phyloP scores from a whole-genome alignment of 1,140 invertebrate genomes.

The Zeugodacus cucurbitae region DNA sequence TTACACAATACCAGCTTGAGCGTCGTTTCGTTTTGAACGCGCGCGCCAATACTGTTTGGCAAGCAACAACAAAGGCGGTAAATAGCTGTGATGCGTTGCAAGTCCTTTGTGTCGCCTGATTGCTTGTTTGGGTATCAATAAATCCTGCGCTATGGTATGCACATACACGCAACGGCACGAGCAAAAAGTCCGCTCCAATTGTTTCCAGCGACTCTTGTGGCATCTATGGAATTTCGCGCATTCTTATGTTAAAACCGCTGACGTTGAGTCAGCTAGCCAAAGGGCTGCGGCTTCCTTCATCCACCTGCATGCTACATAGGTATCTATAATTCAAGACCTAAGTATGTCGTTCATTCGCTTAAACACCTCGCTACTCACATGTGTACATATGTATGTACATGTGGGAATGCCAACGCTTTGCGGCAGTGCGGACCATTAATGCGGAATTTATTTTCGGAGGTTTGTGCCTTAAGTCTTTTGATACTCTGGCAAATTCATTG shows the following conservation, averaged over 20 bases:
- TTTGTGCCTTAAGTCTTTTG: conserved; percentile 18
- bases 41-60: background rate
- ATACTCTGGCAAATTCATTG: background rate
- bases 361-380: background rate
- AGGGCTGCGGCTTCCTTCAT: background rate
- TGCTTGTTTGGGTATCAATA: background rate
- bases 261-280: background rate
- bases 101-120: conserved; percentile 5
- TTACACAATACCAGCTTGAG: background rate
- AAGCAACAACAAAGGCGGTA: background rate
- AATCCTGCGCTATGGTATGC: conserved; percentile 7
- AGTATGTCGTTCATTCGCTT: background rate
- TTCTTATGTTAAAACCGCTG: conserved; percentile 12
- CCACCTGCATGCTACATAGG: background rate
- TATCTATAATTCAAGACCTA: conserved; percentile 8
- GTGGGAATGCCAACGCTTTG: background rate
- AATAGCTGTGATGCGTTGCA: background rate
- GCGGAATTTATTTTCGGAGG: background rate
- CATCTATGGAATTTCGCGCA: conserved; percentile 27
- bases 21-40: background rate
- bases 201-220: background rate
- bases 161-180: background rate
- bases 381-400: too few relatives aligned
- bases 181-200: conserved; percentile 7
- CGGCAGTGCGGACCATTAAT: background rate